Evolutionary conservation across 35 echinoderm and acorn worm species (phyloP), one percentile per base, ranked within the genome.

Genomic region (Stichopus chloronotus): DNA sequence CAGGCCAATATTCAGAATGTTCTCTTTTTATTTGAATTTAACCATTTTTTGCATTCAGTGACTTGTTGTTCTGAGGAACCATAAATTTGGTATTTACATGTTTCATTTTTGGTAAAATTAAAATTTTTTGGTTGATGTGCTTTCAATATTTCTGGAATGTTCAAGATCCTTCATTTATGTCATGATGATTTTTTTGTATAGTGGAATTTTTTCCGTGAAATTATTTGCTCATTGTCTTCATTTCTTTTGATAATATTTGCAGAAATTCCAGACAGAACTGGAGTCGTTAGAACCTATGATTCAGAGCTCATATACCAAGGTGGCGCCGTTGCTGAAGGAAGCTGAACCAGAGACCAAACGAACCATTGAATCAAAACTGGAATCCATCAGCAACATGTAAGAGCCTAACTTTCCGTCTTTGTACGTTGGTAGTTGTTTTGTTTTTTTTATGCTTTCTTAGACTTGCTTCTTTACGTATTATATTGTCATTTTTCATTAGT

Each of bases 251-350:
- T 43, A 43, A 43, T 43, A 1, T 43, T 43, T 56, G 43, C 86
- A 97, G 96, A 93, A 53, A 13, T 97, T 97, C 86, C 78, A 83
- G 58, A 97, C 59, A 22, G 96, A 97, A 53, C 72, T 95, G 9
- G 81, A 98, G 78, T 90, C 78, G 7, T 84, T 94, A 55, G 84
- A 90, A 9, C 96, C 96, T 30, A 98, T 79, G 78, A 92, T 98
- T 5, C 94, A 96, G 5, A 85, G 84, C 43, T 56, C 91, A 72
- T 92, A 93, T 30, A 90, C 59, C 71, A 87, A 92, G 53, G 86
- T 94, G 8, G 81, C 91, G 3, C 90, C 84, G 4, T 84, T 98
- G 22, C 60, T 98, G 16, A 88, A 95, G 54, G 95, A 96, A 58
- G 88, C 92, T 13, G 94, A 96, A 52, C 97, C 97, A 17, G 95